Percentiles rank a stretch among this genome's conserved stretches.
phyloP scores from a whole-genome alignment of 2,113 vertebrate species.

The Isurus oxyrinchus region DNA sequence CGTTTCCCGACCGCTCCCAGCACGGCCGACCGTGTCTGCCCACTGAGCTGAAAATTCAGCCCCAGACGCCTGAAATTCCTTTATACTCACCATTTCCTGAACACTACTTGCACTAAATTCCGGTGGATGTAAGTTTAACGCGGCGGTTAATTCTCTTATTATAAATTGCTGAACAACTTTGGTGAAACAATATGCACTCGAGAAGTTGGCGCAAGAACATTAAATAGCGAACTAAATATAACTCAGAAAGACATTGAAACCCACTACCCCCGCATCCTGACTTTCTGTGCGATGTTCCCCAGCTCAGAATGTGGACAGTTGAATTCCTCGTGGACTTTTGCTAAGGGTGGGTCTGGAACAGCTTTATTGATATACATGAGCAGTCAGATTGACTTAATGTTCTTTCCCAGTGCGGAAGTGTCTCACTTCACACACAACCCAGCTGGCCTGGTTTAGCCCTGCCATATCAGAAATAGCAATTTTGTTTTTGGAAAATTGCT shows the following conservation, averaged over 20 bases:
- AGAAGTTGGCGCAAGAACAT: neutral
- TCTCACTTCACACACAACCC: neutral
- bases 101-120: neutral
- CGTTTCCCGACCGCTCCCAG: no score
- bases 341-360: neutral
- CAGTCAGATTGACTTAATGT: neutral
- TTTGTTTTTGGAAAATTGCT: neutral
- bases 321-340: neutral
- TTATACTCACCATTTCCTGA: neutral
- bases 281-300: neutral
- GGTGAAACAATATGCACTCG: neutral
- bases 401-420: neutral
- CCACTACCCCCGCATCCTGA: no score
- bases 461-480: neutral
- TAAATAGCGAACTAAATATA: neutral
- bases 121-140: neutral
- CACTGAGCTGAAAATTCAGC: no score
- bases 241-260: neutral
- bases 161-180: neutral
- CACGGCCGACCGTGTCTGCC: no score
- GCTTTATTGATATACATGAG: neutral
- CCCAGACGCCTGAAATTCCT: neutral
- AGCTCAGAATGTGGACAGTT: neutral
- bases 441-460: neutral
- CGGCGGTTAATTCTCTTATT: neutral